These are phyloP conservation scores for Urocitellus parryii DNA, from an alignment of 2,113 vertebrate species.

Conservation along the genomic window DNA sequence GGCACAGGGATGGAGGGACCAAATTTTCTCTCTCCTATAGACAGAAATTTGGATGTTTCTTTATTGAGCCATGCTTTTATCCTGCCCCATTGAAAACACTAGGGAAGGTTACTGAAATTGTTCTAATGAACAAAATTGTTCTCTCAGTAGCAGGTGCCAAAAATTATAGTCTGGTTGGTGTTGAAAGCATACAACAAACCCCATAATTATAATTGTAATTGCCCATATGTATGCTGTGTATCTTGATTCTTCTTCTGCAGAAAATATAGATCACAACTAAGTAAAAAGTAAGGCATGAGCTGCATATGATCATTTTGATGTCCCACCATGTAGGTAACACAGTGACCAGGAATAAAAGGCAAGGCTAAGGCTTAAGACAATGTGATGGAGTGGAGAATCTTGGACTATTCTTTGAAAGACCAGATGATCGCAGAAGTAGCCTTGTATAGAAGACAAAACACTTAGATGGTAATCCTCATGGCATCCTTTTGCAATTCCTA, in stretches of 20 bases:
- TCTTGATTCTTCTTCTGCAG: not conserved
- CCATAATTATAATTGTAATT: not conserved
- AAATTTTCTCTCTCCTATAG: not conserved
- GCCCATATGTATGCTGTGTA: not conserved
- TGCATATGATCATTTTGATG: not conserved
- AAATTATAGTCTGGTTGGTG: not conserved
- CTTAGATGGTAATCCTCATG: not conserved
- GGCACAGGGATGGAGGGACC: too few relatives aligned
- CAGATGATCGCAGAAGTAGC: not conserved
- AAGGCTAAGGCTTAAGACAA: not conserved
- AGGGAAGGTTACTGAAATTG: not conserved
- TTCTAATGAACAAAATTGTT: not conserved
- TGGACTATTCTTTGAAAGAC: not conserved
- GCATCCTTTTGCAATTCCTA: not conserved
- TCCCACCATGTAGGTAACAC: not conserved
- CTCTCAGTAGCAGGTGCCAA: not conserved
- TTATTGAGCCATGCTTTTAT: not conserved
- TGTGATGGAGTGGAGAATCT: not conserved
- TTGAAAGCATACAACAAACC: not conserved
- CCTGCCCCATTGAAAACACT: not conserved
- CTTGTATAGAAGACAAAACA: not conserved
- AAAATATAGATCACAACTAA: not conserved
- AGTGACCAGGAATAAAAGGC: not conserved
- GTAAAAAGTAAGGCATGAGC: not conserved
- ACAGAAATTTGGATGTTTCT: not conserved